Evolutionary conservation across 2,113 vertebrate genomes (phyloP).

Genomic region (Cyphomyrus discorhynchus): DNA sequence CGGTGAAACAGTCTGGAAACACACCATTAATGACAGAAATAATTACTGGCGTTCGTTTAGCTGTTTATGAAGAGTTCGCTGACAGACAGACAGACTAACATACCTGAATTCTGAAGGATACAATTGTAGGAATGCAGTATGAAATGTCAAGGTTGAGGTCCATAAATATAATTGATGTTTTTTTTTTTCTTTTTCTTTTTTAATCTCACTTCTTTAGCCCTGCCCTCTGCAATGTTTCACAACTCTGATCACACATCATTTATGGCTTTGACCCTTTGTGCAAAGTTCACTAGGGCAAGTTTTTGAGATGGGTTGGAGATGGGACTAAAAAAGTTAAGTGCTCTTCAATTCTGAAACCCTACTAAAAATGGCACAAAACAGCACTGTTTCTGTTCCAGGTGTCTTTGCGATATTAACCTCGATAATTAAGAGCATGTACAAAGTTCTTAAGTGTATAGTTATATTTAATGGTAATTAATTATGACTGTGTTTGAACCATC

Average conservation of each 20-base stretch:
- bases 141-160: neutral
- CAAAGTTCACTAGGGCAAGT: neutral
- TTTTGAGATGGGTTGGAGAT: neutral
- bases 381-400: neutral
- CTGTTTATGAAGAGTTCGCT: neutral
- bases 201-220: neutral
- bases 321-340: neutral
- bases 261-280: neutral
- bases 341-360: neutral
- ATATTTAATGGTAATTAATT: neutral
- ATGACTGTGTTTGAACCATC: neutral
- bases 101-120: neutral
- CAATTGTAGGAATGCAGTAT: neutral
- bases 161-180: neutral
- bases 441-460: neutral
- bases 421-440: neutral
- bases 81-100: neutral
- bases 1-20: neutral
- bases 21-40: neutral
- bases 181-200: neutral
- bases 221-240: neutral
- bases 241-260: neutral
- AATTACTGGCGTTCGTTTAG: neutral
- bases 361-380: neutral
- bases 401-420: neutral